Evolutionary conservation across 2,797 vertebrate genomes (phyloP).

Genomic region (Arnoldichthys spilopterus): DNA sequence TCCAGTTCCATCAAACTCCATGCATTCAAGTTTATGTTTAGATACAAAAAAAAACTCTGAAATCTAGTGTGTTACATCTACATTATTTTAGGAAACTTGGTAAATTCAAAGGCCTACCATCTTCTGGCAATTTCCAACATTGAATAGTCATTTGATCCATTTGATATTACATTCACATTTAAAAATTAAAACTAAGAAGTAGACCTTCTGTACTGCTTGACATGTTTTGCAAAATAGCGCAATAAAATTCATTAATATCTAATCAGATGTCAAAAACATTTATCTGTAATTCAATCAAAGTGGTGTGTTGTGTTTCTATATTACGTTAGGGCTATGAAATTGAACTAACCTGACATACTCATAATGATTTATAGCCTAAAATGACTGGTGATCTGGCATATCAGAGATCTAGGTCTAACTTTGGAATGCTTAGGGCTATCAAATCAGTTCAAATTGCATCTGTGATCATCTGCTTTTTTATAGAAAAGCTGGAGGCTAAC

Average conservation of each 20-base stretch:
- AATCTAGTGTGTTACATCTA: too few species aligned
- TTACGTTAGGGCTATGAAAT: neutral
- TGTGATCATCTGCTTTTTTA: neutral
- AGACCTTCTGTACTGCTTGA: neutral
- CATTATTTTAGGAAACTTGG: too few species aligned
- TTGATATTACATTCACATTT: neutral
- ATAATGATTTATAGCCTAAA: neutral
- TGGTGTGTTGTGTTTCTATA: neutral
- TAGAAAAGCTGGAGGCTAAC: neutral
- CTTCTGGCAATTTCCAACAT: too few species aligned
- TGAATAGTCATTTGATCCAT: too few species aligned
- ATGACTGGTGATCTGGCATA: neutral
- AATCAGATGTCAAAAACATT: neutral
- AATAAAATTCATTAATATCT: neutral
- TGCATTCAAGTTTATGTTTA: too few species aligned
- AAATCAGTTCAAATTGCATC: slow-evolving; percentile 5
- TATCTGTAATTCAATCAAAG: slow-evolving; percentile 16
- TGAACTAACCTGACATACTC: slow-evolving; percentile 9
- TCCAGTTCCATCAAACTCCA: too few species aligned
- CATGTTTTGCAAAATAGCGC: neutral
- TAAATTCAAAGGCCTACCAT: too few species aligned
- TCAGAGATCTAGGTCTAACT: neutral
- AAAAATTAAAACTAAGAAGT: neutral
- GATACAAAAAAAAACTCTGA: too few species aligned
- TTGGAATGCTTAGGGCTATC: slow-evolving; percentile 1